Evolutionary conservation across 2,888 invertebrate species (phyloP), one percentile per base, ranked within the genome.

Genomic region (Sthenelais limicola): DNA sequence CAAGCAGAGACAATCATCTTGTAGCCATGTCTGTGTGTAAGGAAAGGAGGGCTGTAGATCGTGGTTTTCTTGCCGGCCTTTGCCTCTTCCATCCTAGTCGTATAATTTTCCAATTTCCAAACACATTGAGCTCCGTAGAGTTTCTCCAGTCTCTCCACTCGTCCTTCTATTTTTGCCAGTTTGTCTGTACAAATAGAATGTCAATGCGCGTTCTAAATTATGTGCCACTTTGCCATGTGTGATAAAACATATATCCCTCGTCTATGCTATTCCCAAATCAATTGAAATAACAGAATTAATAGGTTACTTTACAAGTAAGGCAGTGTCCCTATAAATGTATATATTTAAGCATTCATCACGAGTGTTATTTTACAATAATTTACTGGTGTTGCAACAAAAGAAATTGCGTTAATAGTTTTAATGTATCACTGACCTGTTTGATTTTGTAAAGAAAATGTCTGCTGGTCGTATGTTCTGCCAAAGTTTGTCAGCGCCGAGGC

Each of bases 21-120:
- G 82, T 88, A 89, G 18, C 88, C 88, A 78, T 87, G 85, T 0
- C 88, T 83, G 52, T 83, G 83, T 1, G 87, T 85, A 62, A 87
- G 76, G 77, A 88, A 88, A 3, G 88, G 86, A 33, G 84, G 82
- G 67, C 87, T 87, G 80, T 83, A 88, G 21, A 88, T 80, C 12
- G 86, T 84, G 0, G 86, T 75, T 69, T 80, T 79, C 28, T 82
- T 81, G n/a, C 86, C 86, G 28, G 81, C 78, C 76, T 85, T 82
- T 3, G 84, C 87, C 49, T 87, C 86, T 68, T 85, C 81, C 35
- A 81, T 79, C 68, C 82, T 82, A 49, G 84, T 84, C 58, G 71
- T 68, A 75, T 84, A 83, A 33, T 84, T 80, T 66, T 88, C 86
- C 43, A 88, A 87, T 71, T 82, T 83, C 88, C 88, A 88, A 26